phyloP scores from a whole-genome alignment of 2,113 vertebrate species.

The Piprites chloris region DNA sequence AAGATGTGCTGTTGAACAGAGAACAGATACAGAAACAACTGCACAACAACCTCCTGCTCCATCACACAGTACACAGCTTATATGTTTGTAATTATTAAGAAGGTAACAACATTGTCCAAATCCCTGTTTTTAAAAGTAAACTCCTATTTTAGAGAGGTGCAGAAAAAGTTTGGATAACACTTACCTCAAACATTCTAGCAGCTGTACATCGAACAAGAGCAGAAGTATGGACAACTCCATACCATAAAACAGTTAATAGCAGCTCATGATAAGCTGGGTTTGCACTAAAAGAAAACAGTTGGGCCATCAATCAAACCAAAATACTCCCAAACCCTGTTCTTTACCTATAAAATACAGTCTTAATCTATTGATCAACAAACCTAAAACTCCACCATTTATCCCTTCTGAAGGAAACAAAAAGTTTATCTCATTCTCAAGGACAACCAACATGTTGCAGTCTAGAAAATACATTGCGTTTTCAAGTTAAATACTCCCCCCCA shows the following conservation, averaged over 20 bases:
- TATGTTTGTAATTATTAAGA: neutral
- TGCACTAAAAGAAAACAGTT: conserved; percentile 77
- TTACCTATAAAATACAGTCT: neutral
- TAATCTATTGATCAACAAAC: neutral
- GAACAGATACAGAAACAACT: neutral
- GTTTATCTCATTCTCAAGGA: neutral
- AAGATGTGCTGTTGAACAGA: neutral
- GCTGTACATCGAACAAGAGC: conserved; percentile 96
- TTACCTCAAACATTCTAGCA: conserved; percentile 98
- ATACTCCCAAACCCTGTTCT: neutral
- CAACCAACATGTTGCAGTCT: neutral
- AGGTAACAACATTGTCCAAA: neutral
- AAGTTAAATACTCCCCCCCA: neutral
- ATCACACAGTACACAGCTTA: conserved; percentile 75
- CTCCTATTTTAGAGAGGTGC: neutral
- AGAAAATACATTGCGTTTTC: neutral
- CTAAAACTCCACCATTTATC: neutral
- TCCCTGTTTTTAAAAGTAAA: neutral
- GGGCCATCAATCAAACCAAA: neutral
- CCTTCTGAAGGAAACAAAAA: neutral
- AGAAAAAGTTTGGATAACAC: neutral
- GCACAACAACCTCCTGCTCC: conserved; percentile 64
- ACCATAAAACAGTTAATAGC: conserved; percentile 94
- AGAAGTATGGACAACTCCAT: conserved; percentile 97
- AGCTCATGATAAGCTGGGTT: conserved; percentile 97